Evolutionary conservation across 2,113 vertebrate species (phyloP).

Genomic region (Xenopus laevis): DNA sequence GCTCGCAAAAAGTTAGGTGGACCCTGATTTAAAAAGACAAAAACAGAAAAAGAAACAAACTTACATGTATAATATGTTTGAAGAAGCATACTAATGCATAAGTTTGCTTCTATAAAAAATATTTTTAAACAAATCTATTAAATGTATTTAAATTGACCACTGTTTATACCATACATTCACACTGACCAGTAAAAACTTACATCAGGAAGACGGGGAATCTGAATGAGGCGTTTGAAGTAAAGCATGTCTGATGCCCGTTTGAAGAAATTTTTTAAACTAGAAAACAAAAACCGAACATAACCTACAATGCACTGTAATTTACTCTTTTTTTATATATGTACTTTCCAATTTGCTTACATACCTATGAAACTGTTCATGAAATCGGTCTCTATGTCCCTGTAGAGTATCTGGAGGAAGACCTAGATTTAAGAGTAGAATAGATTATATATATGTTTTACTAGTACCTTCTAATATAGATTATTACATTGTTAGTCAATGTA

Average conservation of each 20-base stretch:
- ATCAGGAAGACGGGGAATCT: slow-evolving; percentile 92
- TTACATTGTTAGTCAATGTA: too few species aligned
- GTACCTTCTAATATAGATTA: too few species aligned
- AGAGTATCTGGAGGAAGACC: slow-evolving; percentile 90
- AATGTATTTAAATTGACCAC: too few species aligned
- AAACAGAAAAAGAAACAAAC: background rate
- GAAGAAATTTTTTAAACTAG: slow-evolving; percentile 90
- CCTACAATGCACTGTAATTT: too few species aligned
- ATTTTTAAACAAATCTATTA: too few species aligned
- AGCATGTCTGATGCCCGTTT: slow-evolving; percentile 90
- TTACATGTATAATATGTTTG: too few species aligned
- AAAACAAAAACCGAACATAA: background rate
- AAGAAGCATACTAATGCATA: background rate
- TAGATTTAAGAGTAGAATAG: slow-evolving; percentile 43
- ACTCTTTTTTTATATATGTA: too few species aligned
- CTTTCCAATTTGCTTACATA: slow-evolving; percentile 46
- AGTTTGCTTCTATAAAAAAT: too few species aligned
- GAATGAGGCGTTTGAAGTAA: slow-evolving; percentile 95
- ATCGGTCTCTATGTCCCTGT: slow-evolving; percentile 92
- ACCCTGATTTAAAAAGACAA: slow-evolving; percentile 48
- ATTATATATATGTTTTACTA: too few species aligned
- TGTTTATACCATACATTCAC: too few species aligned
- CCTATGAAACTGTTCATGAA: slow-evolving; percentile 96
- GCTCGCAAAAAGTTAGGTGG: slow-evolving; percentile 94
- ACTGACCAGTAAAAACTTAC: slow-evolving; percentile 56